Evolutionary conservation across 2,888 invertebrate species (phyloP).

Genomic region (Morinoia aosen): DNA sequence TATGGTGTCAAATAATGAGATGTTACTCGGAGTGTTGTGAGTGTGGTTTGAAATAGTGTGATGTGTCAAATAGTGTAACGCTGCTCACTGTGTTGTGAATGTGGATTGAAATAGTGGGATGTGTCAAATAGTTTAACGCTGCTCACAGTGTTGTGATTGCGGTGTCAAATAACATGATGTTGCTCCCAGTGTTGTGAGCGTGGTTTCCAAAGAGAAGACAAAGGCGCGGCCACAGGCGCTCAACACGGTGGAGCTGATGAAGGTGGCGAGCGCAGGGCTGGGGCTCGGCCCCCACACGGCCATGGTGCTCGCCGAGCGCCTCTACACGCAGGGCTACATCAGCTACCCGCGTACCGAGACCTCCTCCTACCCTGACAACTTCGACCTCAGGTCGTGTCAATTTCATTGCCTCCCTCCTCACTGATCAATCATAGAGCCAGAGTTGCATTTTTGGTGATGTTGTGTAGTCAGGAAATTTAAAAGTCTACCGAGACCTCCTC

Average conservation of each 20-base stretch:
- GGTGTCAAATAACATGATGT: not conserved
- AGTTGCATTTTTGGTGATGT: not conserved
- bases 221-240: slow-evolving; percentile 91
- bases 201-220: slow-evolving; percentile 82
- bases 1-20: too few relatives aligned
- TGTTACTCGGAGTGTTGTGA: not conserved
- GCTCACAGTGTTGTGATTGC: too few relatives aligned
- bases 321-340: slow-evolving; percentile 97
- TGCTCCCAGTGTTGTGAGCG: not conserved
- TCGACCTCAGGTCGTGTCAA: slow-evolving; percentile 83
- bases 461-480: not conserved
- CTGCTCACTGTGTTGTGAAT: too few relatives aligned
- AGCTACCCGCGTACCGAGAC: slow-evolving; percentile 99
- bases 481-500: not conserved
- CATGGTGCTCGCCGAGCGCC: slow-evolving; percentile 90
- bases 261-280: slow-evolving; percentile 89
- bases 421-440: not conserved
- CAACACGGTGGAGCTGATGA: slow-evolving; percentile 96
- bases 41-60: not conserved
- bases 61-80: too few relatives aligned
- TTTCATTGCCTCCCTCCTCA: slow-evolving; percentile 68
- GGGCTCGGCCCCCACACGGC: slow-evolving; percentile 94
- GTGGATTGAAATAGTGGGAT: too few relatives aligned
- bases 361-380: slow-evolving; percentile 94
- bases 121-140: too few relatives aligned